Evolutionary conservation across 2,797 vertebrate species (phyloP).

Genomic region (Pseudochirops corinnae): DNA sequence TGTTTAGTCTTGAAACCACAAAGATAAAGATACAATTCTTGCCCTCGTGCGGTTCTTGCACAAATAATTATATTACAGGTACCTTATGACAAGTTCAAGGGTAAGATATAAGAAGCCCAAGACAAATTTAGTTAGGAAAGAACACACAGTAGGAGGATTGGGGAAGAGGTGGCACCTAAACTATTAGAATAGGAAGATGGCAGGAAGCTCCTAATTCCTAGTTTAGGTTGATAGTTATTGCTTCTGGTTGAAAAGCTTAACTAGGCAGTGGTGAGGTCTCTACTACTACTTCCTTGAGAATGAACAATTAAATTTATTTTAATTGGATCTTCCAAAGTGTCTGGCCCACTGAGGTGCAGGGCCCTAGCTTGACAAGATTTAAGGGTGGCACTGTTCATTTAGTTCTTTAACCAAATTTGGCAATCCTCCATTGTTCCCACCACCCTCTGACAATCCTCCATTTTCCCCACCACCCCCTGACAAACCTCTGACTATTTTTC

Average conservation of each 20-base stretch:
- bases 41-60: background rate
- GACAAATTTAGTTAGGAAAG: background rate
- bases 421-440: too few species aligned
- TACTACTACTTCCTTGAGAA: background rate
- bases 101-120: background rate
- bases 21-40: background rate
- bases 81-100: background rate
- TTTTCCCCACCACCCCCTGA: background rate
- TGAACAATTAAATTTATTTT: background rate
- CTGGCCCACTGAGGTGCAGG: background rate
- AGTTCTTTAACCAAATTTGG: background rate
- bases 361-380: background rate
- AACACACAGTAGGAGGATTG: background rate
- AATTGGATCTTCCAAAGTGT: background rate
- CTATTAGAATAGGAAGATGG: background rate
- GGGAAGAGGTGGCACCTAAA: background rate
- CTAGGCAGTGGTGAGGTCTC: background rate
- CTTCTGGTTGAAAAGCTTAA: background rate
- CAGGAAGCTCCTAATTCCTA: background rate
- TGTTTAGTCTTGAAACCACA: background rate
- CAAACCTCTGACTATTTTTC: background rate
- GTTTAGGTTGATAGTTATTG: background rate
- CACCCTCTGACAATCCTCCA: background rate
- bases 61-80: background rate
- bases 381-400: background rate